Conservation (phyloP, 2,888 invertebrate genomes). For the Aspidiotus destructor region DNA sequence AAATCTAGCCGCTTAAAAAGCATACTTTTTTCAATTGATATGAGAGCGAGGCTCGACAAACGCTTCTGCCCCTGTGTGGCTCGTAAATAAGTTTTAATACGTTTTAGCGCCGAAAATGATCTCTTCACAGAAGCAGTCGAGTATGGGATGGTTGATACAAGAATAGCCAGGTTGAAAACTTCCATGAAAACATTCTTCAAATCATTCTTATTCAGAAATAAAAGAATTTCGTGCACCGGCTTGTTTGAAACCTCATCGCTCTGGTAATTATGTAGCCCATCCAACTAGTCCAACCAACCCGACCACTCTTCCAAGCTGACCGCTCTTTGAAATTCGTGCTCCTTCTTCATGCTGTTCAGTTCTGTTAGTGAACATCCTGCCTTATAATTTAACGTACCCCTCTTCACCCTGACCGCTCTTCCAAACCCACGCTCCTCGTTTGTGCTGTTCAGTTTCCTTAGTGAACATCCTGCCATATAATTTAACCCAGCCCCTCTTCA, state of each 20-base stretch:
- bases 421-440: too few species aligned
- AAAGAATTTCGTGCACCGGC: not conserved
- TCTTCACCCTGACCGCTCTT: too few species aligned
- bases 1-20: not conserved
- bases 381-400: too few species aligned
- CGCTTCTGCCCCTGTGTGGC: not conserved
- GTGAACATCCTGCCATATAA: too few species aligned
- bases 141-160: not conserved
- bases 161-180: not conserved
- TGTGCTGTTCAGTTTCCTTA: too few species aligned
- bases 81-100: not conserved
- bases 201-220: not conserved
- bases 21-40: not conserved
- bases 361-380: too few species aligned
- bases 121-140: not conserved
- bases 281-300: too few species aligned
- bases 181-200: not conserved
- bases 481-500: too few species aligned
- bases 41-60: not conserved
- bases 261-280: too few species aligned
- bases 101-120: not conserved
- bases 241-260: not conserved
- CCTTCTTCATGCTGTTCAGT: too few species aligned
- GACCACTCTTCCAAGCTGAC: too few species aligned
- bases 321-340: too few species aligned